Evolutionary conservation across 2,113 vertebrate species (phyloP), one percentile per base, ranked within the genome.

Genomic region (Heterochromis multidens): DNA sequence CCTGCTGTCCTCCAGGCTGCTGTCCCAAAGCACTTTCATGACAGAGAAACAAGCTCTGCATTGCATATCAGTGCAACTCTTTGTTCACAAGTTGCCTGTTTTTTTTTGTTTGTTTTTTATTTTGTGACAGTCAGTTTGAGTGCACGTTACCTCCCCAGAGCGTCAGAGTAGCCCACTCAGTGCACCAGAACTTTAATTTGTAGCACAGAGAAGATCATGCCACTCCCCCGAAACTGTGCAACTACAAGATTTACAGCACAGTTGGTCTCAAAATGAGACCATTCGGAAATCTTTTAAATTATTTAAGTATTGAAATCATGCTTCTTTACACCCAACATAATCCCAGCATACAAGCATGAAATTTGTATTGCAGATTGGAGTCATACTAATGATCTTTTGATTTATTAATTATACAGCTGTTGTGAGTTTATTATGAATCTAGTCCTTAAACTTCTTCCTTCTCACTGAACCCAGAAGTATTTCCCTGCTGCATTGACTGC

Each of bases 251-350:
- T 84, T 46, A 60, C 35, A 6, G 19, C 19, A 43, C 72, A 82
- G 29, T 87, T 2, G 4, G 59, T 49, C 31, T 65, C 21, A 37
- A 82, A 89, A 80, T 85, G 62, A 72, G 67, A 63, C 10, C 9
- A 27, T 87, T 79, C 78, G 21, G 67, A 87, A n/a, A 31, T 35
- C 58, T 67, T 12, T 19, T 89, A 16, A 91, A 91, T 83, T 88
- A 87, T 87, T 88, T 21, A 91, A 29, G 7, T 27, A 10, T 29
- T 65, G 19, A 84, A 83, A 85, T 86, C 46, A 29, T 74, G 58
- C 62, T 67, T 5, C 49, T 85, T 84, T 58, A 49, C 57, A 72
- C 54, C 63, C 14, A 13, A 35, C 79, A 80, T 10, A 4, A 56
- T 80, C 40, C 58, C 67, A 25, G 61, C 52, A 23, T 63, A 81